A percentile compares a stretch with the other conserved stretches of the same genome.
phyloP scores from a whole-genome alignment of 2,888 invertebrate species.

The Didymodactylos carnosus region DNA sequence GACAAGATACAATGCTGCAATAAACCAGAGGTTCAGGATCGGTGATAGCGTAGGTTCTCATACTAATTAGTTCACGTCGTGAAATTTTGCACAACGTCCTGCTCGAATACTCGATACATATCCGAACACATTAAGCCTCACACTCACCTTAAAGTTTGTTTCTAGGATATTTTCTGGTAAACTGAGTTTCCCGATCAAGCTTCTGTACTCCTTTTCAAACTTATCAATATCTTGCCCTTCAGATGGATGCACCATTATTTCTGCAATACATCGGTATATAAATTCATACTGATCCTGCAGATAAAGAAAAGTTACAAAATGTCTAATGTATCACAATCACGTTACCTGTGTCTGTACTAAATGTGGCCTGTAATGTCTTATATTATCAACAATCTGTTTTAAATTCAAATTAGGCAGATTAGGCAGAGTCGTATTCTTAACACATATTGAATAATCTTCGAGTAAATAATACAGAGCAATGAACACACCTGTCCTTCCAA shows the following conservation, averaged over 20 bases:
- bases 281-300: neutral
- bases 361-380: neutral
- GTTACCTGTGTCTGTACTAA: neutral
- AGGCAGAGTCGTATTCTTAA: no score
- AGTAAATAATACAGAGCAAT: constrained; percentile 8
- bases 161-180: no score
- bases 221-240: neutral
- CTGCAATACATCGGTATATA: neutral
- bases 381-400: neutral
- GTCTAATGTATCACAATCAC: neutral
- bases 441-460: neutral
- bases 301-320: neutral
- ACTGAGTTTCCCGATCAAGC: no score
- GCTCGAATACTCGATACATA: no score
- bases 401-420: neutral
- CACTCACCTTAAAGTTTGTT: no score
- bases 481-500: constrained; percentile 11
- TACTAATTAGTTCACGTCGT: no score
- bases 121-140: no score
- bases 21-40: no score
- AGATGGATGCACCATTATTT: neutral
- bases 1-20: no score
- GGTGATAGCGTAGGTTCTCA: no score
- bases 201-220: no score
- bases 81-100: no score